phyloP scores from a whole-genome alignment of 2,797 vertebrate genomes.

The Sarcophilus harrisii region DNA sequence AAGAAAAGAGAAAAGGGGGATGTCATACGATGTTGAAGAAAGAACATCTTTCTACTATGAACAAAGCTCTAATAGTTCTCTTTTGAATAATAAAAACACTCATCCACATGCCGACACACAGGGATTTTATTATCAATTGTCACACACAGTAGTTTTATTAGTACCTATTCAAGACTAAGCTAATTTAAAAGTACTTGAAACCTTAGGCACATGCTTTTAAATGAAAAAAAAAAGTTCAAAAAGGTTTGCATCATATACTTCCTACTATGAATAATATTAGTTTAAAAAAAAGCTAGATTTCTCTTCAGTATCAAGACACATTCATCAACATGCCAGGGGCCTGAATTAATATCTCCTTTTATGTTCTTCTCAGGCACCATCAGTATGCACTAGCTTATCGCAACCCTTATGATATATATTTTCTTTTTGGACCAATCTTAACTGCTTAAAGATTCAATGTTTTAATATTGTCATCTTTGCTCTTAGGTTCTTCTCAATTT shows the following conservation, averaged over 20 bases:
- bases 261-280: conserved; percentile 37
- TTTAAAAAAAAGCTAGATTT: neutral
- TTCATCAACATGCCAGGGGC: neutral
- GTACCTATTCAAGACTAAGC: conserved; percentile 62
- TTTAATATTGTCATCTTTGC: neutral
- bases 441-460: neutral
- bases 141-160: conserved; percentile 63
- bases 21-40: conserved; percentile 29
- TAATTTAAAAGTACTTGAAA: conserved; percentile 72
- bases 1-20: neutral
- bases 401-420: neutral
- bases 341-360: neutral
- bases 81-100: conserved; percentile 71
- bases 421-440: conserved; percentile 29
- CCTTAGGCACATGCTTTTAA: conserved; percentile 60
- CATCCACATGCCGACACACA: conserved; percentile 35
- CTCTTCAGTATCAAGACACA: conserved; percentile 14
- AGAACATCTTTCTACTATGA: conserved; percentile 62
- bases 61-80: conserved; percentile 52
- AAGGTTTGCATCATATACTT: conserved; percentile 28
- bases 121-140: conserved; percentile 70
- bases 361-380: neutral
- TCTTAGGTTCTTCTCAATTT: neutral
- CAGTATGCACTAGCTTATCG: neutral
- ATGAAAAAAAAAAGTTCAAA: conserved; percentile 43